Evolutionary conservation across 2,113 vertebrate genomes (phyloP), one percentile per base, ranked within the genome.

Genomic region (Megaptera novaeangliae): DNA sequence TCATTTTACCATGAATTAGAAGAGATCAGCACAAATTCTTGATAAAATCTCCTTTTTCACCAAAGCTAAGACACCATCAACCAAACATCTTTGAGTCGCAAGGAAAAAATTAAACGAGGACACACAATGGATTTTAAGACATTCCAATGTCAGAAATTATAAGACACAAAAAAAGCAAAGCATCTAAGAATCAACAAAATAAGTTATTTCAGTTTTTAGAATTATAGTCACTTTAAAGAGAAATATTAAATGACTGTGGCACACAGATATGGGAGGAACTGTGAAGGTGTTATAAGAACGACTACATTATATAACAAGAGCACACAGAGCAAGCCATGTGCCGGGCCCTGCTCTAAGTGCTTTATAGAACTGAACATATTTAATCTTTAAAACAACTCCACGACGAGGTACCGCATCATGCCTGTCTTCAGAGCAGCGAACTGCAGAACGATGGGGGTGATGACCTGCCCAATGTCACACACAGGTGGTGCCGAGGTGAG

Each of bases 41-140:
- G 55, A 49, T 59, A 92, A 92, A 72, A 89, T 74, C 63, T 87
- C 64, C 87, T 69, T 95, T 97, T 86, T 71, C 25, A 29, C 44
- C 52, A 86, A 78, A 95, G 59, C 36, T 89, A 86, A 88, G 61
- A 91, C 15, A 55, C 8, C 5, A 8, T 59, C 66, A 81, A 75
- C 29, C 18, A 23, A 71, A 83, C 1, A 77, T 89, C 34, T 87
- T 75, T 90, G n/a, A 68, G 2, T 9, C 27, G 39, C 52, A 88
- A 95, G 44, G 46, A 36, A 88, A 89, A 81, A 85, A 77, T 39
- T 77, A 59, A 93, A 41, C 15, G 41, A 96, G 63, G 75, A 68
- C 12, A 87, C 39, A 46, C 5, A 14, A 64, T 46, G 3, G 27
- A 39, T 83, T 92, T 69, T 83, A 84, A 88, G 77, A 88, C 44